phyloP scores from a whole-genome alignment of 2,113 vertebrate genomes.

The Ceyx cyanopectus region DNA sequence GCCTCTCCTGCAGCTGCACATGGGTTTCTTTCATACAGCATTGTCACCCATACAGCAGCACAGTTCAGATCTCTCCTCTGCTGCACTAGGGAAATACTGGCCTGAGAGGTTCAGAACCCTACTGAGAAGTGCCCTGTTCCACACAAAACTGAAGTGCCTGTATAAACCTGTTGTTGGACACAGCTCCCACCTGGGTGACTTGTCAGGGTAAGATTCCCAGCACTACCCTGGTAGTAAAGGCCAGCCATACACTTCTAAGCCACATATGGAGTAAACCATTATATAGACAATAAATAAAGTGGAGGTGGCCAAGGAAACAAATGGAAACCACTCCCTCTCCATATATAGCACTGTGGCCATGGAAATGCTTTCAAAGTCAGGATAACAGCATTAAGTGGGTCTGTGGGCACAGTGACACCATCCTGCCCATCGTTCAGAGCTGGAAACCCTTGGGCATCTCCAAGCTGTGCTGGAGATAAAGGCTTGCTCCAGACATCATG shows the following conservation, averaged over 20 bases:
- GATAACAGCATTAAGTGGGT: rapidly evolving
- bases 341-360: too few relatives aligned
- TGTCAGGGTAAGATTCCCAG: neutral
- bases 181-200: neutral
- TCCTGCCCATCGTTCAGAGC: neutral
- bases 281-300: neutral
- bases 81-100: neutral
- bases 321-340: neutral
- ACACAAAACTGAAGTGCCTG: neutral
- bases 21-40: too few relatives aligned
- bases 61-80: neutral
- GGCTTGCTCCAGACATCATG: too few relatives aligned
- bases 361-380: neutral
- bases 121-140: neutral
- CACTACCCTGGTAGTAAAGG: neutral
- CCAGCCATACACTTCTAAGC: neutral
- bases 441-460: rapidly evolving
- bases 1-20: neutral
- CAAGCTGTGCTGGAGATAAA: rapidly evolving
- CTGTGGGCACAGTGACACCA: rapidly evolving
- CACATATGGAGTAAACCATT: neutral
- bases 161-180: neutral
- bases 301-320: neutral
- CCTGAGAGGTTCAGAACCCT: neutral
- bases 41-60: rapidly evolving